These are phyloP conservation scores for Sinhomidia bicolor DNA, from an alignment of 2,888 invertebrate species.

Conservation along the genomic window DNA sequence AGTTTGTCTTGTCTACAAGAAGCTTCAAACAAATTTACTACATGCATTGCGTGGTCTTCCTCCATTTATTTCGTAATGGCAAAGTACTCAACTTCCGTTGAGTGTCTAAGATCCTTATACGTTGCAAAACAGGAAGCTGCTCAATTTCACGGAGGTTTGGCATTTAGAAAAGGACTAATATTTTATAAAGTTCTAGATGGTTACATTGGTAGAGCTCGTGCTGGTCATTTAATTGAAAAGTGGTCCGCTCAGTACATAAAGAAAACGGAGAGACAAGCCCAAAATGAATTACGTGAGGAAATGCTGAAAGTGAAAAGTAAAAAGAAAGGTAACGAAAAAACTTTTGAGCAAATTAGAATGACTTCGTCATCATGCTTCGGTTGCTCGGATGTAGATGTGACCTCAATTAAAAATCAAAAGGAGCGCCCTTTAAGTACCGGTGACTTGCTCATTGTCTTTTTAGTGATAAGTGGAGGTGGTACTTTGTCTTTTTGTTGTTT, in stretches of 20 bases:
- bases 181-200: not conserved
- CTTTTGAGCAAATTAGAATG: not conserved
- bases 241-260: not conserved
- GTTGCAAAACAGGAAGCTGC: not conserved
- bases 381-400: not conserved
- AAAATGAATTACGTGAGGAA: not conserved
- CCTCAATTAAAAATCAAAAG: not conserved
- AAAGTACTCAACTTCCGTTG: not conserved
- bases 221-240: not conserved
- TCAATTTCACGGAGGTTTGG: slow-evolving; percentile 16
- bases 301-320: not conserved
- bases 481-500: not conserved
- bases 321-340: not conserved
- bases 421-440: slow-evolving; percentile 4
- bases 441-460: slow-evolving; percentile 34
- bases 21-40: slow-evolving; percentile 22
- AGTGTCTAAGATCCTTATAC: not conserved
- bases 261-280: not conserved
- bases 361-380: not conserved
- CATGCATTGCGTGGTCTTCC: slow-evolving; percentile 37
- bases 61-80: not conserved
- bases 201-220: slow-evolving; percentile 28
- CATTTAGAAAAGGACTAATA: slow-evolving; percentile 14
- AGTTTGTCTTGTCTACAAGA: not conserved
- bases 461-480: not conserved